phyloP scores from a whole-genome alignment of 2,113 vertebrate genomes.

The Grantiella picta region DNA sequence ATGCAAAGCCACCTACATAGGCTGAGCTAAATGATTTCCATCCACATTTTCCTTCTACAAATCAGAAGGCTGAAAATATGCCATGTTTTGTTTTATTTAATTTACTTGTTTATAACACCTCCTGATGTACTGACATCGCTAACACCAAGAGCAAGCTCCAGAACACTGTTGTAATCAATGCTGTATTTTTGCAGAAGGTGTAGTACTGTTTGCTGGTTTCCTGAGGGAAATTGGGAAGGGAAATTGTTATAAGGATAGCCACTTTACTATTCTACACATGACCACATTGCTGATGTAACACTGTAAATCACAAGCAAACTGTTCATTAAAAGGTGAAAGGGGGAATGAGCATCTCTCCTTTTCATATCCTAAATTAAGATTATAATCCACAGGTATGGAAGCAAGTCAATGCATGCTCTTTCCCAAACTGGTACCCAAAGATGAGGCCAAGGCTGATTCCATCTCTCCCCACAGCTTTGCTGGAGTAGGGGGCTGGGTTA shows the following conservation, averaged over 20 bases:
- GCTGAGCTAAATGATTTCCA: background rate
- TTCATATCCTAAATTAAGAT: background rate
- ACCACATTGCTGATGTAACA: background rate
- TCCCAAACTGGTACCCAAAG: background rate
- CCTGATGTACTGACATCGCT: background rate
- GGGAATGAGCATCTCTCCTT: background rate
- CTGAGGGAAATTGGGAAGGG: background rate
- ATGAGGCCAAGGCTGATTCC: background rate
- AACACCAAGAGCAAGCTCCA: background rate
- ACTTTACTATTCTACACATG: background rate
- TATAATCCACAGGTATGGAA: background rate
- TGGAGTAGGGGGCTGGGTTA: background rate
- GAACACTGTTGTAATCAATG: background rate
- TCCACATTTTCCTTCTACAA: background rate
- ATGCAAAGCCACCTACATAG: conserved; percentile 1
- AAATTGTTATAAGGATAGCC: background rate
- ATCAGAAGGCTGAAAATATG: background rate
- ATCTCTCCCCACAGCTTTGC: background rate
- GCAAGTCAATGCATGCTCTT: background rate
- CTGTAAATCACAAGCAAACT: background rate
- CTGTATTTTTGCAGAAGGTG: background rate
- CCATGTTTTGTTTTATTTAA: background rate
- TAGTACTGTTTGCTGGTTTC: background rate
- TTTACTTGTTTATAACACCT: background rate
- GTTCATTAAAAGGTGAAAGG: background rate